Evolutionary conservation across 1,140 invertebrate genomes (phyloP).

Genomic region (Atopsyche davidsoni): DNA sequence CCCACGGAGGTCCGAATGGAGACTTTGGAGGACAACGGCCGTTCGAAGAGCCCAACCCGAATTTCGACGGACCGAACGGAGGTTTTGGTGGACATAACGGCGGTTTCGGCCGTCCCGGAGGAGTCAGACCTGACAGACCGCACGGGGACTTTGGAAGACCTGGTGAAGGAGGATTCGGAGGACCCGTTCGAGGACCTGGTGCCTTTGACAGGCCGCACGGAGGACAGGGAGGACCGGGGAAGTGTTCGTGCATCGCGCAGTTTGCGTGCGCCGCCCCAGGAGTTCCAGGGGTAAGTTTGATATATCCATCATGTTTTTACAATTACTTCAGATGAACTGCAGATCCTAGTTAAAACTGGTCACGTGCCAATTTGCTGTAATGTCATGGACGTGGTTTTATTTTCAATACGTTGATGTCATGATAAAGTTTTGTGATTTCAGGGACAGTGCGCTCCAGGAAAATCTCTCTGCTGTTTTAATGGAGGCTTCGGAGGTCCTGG

Average conservation of each 20-base stretch:
- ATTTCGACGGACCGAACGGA: too few relatives aligned
- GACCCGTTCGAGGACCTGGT: constrained; percentile 18
- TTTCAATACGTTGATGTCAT: too few relatives aligned
- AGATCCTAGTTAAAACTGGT: too few relatives aligned
- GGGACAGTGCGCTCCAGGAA: constrained; percentile 36
- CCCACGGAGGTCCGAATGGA: too few relatives aligned
- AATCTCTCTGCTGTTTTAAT: constrained; percentile 37
- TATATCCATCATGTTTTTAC: too few relatives aligned
- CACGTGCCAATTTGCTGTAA: too few relatives aligned
- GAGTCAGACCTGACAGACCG: constrained; percentile 14
- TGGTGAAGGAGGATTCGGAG: background rate
- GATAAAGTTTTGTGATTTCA: constrained; percentile 29
- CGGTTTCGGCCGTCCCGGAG: constrained; percentile 14
- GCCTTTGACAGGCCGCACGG: background rate
- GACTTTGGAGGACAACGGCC: too few relatives aligned
- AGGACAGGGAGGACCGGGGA: constrained; percentile 4
- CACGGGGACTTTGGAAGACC: constrained; percentile 1
- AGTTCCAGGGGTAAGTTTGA: constrained; percentile 20
- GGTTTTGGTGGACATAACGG: too few relatives aligned
- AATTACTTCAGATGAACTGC: too few relatives aligned
- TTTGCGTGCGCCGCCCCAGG: constrained; percentile 20
- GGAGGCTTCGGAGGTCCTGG: constrained; percentile 12
- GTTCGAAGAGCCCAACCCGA: too few relatives aligned
- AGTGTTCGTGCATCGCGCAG: constrained; percentile 22
- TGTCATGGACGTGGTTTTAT: too few relatives aligned